Evolutionary conservation across 1,140 invertebrate genomes (phyloP), one percentile per base, ranked within the genome.

Genomic region (Drosophila rufa): DNA sequence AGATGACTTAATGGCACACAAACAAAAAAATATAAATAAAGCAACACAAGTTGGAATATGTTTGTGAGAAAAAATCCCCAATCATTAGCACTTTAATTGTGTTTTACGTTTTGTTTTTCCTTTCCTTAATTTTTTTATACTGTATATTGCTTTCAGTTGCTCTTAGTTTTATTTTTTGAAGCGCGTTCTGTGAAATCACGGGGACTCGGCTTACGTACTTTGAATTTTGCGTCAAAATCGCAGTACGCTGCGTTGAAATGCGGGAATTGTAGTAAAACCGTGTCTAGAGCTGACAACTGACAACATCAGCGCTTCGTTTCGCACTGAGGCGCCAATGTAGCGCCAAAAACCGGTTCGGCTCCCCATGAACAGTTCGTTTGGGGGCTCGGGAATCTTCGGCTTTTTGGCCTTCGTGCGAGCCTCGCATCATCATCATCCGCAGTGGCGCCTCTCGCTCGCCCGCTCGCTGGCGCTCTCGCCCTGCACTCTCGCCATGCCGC

Each of bases 1-100:
- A 73, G 69, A 78, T 87, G 77, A 89, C 83, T 79, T 70, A 89
- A 80, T 89, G 59, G 51, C 84, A 83, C 84, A 90, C 59, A 82
- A 68, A 79, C 40, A 58, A 68, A 73, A 62, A 58, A 69, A 61
- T 47, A 36, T 68, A 69, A 45, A 53, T 55, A 51, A 38, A 73
- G 65, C 17, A 75, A 79, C 78, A 82, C 77, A 82, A 64, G 17
- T 42, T 38, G 57, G 50, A 85, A 80, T 45, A 61, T 50, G 47
- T 45, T 42, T 45, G 27, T 55, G 53, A 65, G 64, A 82, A 66
- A 79, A 79, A 76, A 61, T 71, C 59, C 60, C 47, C 57, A 70
- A 70, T 82, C 74, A 75, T 87, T 79, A 68, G 53, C 79, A 83
- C 80, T 83, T 83, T 70, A 55, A 70, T 79, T 83, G 61, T 80